phyloP scores from a whole-genome alignment of 2,797 vertebrate species.

The Decapterus maruadsi region DNA sequence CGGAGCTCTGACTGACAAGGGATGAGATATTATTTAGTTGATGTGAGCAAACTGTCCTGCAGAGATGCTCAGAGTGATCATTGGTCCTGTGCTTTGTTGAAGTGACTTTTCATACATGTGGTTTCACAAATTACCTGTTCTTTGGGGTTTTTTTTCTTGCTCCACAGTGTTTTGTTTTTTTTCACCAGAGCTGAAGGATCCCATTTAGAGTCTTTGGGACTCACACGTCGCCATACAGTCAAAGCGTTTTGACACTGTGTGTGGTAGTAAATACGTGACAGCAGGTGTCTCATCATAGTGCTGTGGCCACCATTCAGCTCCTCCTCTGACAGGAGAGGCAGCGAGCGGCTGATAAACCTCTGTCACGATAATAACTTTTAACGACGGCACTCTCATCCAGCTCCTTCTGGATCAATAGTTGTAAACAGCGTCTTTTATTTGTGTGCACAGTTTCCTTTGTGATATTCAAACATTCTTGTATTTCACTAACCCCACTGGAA shows the following conservation, averaged over 20 bases:
- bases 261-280: slow-evolving; percentile 40
- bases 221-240: not conserved
- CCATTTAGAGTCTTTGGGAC: not conserved
- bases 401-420: slow-evolving; percentile 47
- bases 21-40: slow-evolving; percentile 23
- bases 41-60: slow-evolving; percentile 7
- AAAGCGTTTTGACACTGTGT: slow-evolving; percentile 30
- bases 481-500: slow-evolving; percentile 47
- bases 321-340: slow-evolving; percentile 11
- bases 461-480: slow-evolving; percentile 58
- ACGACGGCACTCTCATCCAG: slow-evolving; percentile 42
- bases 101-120: not conserved
- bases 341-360: slow-evolving; percentile 47
- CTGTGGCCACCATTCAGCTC: not conserved
- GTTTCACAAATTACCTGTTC: not conserved
- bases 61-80: slow-evolving; percentile 13
- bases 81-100: slow-evolving; percentile 1
- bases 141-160: not conserved
- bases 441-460: slow-evolving; percentile 27
- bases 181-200: slow-evolving; percentile 8
- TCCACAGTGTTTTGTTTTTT: not conserved
- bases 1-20: slow-evolving; percentile 30
- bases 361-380: slow-evolving; percentile 35
- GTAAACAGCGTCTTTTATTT: slow-evolving; percentile 66
- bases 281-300: slow-evolving; percentile 28